These are phyloP conservation scores for Octomys mimax DNA, from an alignment of 2,797 vertebrate species.

Conservation along the genomic window DNA sequence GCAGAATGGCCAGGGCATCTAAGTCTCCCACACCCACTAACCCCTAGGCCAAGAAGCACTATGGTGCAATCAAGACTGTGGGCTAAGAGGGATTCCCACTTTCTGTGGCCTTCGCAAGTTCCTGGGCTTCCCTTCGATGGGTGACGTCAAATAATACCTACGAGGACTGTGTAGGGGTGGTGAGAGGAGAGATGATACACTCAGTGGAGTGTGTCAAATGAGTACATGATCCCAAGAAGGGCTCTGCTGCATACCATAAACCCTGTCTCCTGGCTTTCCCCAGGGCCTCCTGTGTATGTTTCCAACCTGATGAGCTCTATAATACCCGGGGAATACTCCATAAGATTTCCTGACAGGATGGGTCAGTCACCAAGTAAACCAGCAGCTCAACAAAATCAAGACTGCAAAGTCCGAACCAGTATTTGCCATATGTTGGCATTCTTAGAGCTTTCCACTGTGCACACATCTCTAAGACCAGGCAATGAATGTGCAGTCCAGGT, in stretches of 20 bases:
- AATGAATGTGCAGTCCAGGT: not conserved
- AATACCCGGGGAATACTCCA: not conserved
- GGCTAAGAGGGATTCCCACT: not conserved
- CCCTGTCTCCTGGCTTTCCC: not conserved
- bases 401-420: not conserved
- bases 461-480: not conserved
- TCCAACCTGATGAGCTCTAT: not conserved
- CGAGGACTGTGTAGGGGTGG: not conserved
- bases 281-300: not conserved
- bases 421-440: not conserved
- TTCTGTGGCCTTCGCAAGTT: not conserved
- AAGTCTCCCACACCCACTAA: not conserved
- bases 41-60: not conserved
- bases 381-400: constrained; percentile 13
- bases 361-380: not conserved
- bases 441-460: not conserved
- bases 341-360: rapidly evolving
- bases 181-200: not conserved
- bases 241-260: not conserved
- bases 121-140: not conserved
- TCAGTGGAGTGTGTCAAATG: not conserved
- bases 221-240: not conserved
- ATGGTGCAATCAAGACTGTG: not conserved
- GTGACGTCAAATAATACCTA: not conserved
- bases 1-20: not conserved